These are phyloP conservation scores for Dilophus febrilis DNA, from an alignment of 2,888 invertebrate genomes.

Conservation along the genomic window DNA sequence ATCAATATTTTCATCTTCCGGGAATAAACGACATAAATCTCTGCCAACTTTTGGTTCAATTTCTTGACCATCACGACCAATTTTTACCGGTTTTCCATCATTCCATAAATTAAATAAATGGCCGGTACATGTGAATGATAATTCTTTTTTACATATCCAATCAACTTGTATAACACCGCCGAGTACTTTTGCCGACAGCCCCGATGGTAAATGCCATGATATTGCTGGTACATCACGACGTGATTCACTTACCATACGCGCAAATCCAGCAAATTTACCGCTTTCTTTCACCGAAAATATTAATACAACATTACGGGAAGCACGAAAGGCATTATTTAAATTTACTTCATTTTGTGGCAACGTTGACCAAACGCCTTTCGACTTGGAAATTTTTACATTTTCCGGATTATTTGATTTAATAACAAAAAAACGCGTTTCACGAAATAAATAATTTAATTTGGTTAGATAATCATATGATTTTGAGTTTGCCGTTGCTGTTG, in stretches of 20 bases:
- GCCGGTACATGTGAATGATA: conserved; percentile 79
- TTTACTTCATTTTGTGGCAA: conserved; percentile 93
- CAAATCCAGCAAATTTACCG: conserved; percentile 86
- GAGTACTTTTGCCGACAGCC: conserved; percentile 77
- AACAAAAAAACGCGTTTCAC: conserved; percentile 86
- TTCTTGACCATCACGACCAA: conserved; percentile 97
- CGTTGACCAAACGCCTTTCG: conserved; percentile 95
- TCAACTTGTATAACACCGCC: conserved; percentile 94
- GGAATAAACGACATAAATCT: conserved; percentile 78
- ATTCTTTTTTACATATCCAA: conserved; percentile 90
- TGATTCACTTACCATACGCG: conserved; percentile 74
- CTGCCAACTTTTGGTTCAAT: conserved; percentile 92
- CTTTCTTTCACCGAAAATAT: conserved; percentile 97
- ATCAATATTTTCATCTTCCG: conserved; percentile 82
- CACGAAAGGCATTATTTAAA: conserved; percentile 84
- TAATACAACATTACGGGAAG: conserved; percentile 82
- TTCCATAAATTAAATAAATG: conserved; percentile 97
- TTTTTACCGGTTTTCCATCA: conserved; percentile 95
- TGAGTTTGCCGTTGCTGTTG: conserved; percentile 24
- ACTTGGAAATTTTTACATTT: conserved; percentile 87
- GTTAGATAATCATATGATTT: conserved; percentile 74
- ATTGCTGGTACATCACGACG: conserved; percentile 78
- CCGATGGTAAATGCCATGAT: conserved; percentile 88
- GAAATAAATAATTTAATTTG: conserved; percentile 83
- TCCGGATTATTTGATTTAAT: conserved; percentile 97